Conservation (phyloP, 2,888 invertebrate genomes). For the Hedychridium roseum region DNA sequence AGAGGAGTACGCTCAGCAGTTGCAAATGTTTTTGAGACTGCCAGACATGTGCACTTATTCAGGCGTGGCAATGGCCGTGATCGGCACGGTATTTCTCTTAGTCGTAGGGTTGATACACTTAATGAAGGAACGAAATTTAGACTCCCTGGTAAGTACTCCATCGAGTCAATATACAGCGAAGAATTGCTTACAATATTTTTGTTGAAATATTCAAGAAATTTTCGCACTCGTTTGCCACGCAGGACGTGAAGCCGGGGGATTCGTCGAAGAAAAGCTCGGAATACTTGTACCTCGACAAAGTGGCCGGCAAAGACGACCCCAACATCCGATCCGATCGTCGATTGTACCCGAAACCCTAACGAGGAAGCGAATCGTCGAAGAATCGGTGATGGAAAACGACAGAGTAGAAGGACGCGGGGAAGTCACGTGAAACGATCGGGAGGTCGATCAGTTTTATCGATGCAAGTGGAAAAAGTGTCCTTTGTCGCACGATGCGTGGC, state of each 20-base stretch:
- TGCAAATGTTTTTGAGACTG: constrained; percentile 66
- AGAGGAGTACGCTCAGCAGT: constrained; percentile 66
- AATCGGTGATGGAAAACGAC: too few species aligned
- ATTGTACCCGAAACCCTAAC: constrained; percentile 42
- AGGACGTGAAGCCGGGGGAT: constrained; percentile 33
- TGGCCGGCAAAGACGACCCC: constrained; percentile 40
- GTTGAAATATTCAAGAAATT: too few species aligned
- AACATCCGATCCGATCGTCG: constrained; percentile 47
- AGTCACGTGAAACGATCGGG: too few species aligned
- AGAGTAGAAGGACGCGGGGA: too few species aligned
- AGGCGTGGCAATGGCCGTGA: constrained; percentile 63
- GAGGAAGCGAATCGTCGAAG: too few species aligned
- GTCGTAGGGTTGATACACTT: constrained; percentile 37
- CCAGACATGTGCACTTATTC: constrained; percentile 67
- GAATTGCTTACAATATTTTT: neutral
- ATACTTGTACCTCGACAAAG: constrained; percentile 51
- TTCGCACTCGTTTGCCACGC: too few species aligned
- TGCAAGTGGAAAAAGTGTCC: too few species aligned
- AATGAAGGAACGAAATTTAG: constrained; percentile 32
- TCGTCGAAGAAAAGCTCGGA: constrained; percentile 47
- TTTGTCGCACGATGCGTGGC: too few species aligned
- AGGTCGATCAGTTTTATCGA: too few species aligned
- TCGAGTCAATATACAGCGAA: neutral
- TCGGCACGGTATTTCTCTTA: constrained; percentile 57
- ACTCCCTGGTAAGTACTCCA: constrained; percentile 22